These are phyloP conservation scores for Drosophila sp. DNA, from an alignment of 1,140 invertebrate genomes.

Conservation along the genomic window DNA sequence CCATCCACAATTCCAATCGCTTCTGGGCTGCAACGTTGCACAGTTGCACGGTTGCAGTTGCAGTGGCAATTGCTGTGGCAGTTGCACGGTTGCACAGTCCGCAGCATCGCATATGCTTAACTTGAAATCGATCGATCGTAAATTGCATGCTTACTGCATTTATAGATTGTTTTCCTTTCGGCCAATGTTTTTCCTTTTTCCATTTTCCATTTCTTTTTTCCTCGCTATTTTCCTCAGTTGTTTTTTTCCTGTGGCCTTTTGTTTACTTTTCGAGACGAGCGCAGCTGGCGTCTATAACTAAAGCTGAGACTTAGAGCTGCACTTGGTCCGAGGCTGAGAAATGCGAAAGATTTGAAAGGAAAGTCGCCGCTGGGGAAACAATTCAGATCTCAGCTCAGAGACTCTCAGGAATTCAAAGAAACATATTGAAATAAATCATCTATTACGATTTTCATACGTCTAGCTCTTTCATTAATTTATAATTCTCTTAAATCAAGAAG, in stretches of 20 bases:
- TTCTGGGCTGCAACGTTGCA: slow-evolving; percentile 16
- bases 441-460: no score
- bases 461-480: no score
- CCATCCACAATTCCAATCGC: slow-evolving; percentile 20
- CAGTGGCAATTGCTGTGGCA: not conserved
- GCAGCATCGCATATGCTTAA: slow-evolving; percentile 63
- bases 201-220: slow-evolving; percentile 6
- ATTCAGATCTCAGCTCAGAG: slow-evolving; percentile 7
- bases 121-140: slow-evolving; percentile 75
- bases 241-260: slow-evolving; percentile 18
- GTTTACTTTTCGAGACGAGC: slow-evolving; percentile 13
- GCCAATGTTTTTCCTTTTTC: slow-evolving; percentile 11
- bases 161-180: slow-evolving; percentile 56
- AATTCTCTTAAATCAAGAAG: no score
- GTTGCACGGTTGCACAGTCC: slow-evolving; percentile 11
- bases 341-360: slow-evolving; percentile 28
- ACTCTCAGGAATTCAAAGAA: not conserved
- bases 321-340: slow-evolving; percentile 11
- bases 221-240: slow-evolving; percentile 4
- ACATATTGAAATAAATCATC: not conserved
- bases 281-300: slow-evolving; percentile 30
- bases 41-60: slow-evolving; percentile 24
- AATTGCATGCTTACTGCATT: slow-evolving; percentile 71
- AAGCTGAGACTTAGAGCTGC: not conserved
- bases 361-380: slow-evolving; percentile 19